phyloP scores from a whole-genome alignment of 2,888 invertebrate genomes.

The Meiosimyza decipiens region DNA sequence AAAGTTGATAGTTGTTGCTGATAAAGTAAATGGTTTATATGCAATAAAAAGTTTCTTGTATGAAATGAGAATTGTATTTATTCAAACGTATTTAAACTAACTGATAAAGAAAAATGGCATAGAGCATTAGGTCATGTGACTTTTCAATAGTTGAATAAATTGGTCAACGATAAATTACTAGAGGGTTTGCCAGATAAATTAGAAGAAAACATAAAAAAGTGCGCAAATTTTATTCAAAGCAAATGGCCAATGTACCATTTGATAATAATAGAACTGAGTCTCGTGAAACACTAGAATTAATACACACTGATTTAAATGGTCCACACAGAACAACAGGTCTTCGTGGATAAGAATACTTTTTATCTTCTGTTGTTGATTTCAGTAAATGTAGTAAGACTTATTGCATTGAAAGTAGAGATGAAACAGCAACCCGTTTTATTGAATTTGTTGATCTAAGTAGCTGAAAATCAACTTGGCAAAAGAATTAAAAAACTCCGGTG shows the following conservation, averaged over 20 bases:
- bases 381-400: neutral
- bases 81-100: slow-evolving; percentile 23
- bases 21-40: slow-evolving; percentile 34
- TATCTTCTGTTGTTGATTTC: neutral
- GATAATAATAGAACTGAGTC: slow-evolving; percentile 22
- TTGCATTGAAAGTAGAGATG: neutral
- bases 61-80: slow-evolving; percentile 4
- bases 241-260: slow-evolving; percentile 35
- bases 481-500: neutral
- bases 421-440: neutral
- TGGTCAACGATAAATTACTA: slow-evolving; percentile 32
- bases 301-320: slow-evolving; percentile 33
- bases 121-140: slow-evolving; percentile 30
- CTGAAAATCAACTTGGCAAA: neutral
- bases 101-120: slow-evolving; percentile 33
- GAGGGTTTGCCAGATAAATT: slow-evolving; percentile 35
- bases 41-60: slow-evolving; percentile 32
- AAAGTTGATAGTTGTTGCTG: slow-evolving; percentile 32
- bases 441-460: neutral
- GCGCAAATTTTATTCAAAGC: slow-evolving; percentile 35
- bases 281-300: slow-evolving; percentile 25
- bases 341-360: slow-evolving; percentile 5
- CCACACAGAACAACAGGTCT: slow-evolving; percentile 11
- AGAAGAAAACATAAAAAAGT: slow-evolving; percentile 31
- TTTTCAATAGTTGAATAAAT: slow-evolving; percentile 27